Base-by-base conservation (phyloP, 2,797 vertebrate species). In the Cyclura pinguis region DNA sequence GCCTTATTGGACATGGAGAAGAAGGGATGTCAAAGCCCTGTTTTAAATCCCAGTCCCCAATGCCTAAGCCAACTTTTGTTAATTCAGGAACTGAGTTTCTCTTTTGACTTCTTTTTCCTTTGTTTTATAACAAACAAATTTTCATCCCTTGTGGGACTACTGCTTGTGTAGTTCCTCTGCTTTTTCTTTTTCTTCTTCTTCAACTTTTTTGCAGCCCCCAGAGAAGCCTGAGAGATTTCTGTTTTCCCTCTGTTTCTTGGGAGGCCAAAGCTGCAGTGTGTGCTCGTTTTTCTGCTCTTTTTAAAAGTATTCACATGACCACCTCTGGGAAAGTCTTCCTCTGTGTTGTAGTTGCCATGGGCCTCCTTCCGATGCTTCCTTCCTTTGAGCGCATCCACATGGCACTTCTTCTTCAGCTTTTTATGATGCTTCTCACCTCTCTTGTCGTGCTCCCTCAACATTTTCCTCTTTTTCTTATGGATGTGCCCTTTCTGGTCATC, bases 91-190 rank as follows among this genome's bases (percentile, higher is more conserved):
- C 69, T 72, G 12, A 80, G 88, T 76, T 91, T 95, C 27, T 93
- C 91, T 64, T 96, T 97, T 14, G 94, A 91, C 90, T 93, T 97
- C 92, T 85, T 97, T 93, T 87, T 97, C 89, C 88, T 95, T 90
- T 98, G 97, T 83, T 98, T 98, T 93, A 98, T 98, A 42, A 97
- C 94, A 88, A 97, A 96, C 59, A 97, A 96, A 88, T 96, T 95
- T 64, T 97, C 97, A 62, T 5, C 82, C 35, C 57, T 55, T 80
- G n/a, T 76, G 78, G 82, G 32, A 78, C 12, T 38, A 32, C n/a
- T 24, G 0, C 85, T 90, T 55, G 89, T 93, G 64, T 86, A 8
- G 18, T 74, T 86, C 32, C 84, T 94, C 88, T 74, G 84, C 47
- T 93, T 95, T 84, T 86, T 94, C 93, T 91, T 96, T 4, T 91